Percentiles rank a stretch among this genome's conserved stretches.
These are phyloP conservation scores for Coleophora deauratella DNA, from an alignment of 2,888 invertebrate species.

Conservation along the genomic window DNA sequence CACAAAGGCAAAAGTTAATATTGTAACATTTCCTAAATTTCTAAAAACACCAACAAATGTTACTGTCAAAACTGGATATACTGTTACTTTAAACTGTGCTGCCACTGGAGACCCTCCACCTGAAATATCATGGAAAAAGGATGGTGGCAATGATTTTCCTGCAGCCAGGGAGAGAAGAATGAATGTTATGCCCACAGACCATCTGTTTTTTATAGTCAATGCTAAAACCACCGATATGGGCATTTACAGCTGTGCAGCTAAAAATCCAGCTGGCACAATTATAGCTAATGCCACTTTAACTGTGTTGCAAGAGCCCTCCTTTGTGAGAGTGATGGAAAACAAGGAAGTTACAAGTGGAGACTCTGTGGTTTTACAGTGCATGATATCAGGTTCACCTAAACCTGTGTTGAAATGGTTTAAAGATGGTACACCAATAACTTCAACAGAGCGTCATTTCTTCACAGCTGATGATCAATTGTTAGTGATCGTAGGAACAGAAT, in stretches of 20 bases:
- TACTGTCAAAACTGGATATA: slow-evolving; percentile 87
- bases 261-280: slow-evolving; percentile 90
- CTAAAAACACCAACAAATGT: slow-evolving; percentile 88
- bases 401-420: slow-evolving; percentile 90
- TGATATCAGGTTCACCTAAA: slow-evolving; percentile 88
- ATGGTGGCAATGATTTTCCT: slow-evolving; percentile 95
- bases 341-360: slow-evolving; percentile 88
- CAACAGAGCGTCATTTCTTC: slow-evolving; percentile 88
- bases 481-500: slow-evolving; percentile 86
- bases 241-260: slow-evolving; percentile 93
- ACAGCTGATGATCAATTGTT: slow-evolving; percentile 90
- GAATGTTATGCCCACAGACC: slow-evolving; percentile 93
- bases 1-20: slow-evolving; percentile 87
- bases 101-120: slow-evolving; percentile 92
- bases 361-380: slow-evolving; percentile 90
- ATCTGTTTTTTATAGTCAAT: slow-evolving; percentile 93
- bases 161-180: slow-evolving; percentile 94
- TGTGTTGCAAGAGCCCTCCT: slow-evolving; percentile 90
- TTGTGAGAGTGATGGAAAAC: slow-evolving; percentile 88
- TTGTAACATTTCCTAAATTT: slow-evolving; percentile 91
- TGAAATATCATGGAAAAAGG: slow-evolving; percentile 92
- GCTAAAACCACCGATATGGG: slow-evolving; percentile 93
- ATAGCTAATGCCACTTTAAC: slow-evolving; percentile 90
- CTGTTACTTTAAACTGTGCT: slow-evolving; percentile 91
- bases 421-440: slow-evolving; percentile 81